Evolutionary conservation across 2,888 invertebrate species (phyloP), one percentile per base, ranked within the genome.

Genomic region (Drosophila mimetica): DNA sequence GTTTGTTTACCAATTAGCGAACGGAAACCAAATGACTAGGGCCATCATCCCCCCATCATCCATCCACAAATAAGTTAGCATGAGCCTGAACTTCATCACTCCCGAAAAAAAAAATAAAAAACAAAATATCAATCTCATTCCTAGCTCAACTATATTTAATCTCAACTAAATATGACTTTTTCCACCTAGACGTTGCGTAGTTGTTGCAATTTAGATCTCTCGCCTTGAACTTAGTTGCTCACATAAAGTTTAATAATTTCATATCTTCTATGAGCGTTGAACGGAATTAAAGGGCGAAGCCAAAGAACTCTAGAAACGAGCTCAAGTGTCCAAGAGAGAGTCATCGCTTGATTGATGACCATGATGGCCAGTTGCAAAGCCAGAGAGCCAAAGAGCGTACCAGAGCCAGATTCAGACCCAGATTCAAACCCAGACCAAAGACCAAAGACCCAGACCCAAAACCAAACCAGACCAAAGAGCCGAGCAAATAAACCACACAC

Each of bases 191-290:
- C 46, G 50, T 74, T 82, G 77, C 58, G 71, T 87, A 81, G 79
- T 87, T 81, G 58, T 71, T 81, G 82, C 74, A 72, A 71, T 79
- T 75, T 84, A 34, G 46, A 44, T 42, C 74, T 76, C 44, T 76
- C 64, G 66, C 39, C 63, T 82, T 85, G 57, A 84, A 86, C 54
- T 65, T 86, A 82, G 86, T 73, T 79, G 80, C 74, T 86, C 84
- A 86, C 74, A 76, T 76, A 84, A 82, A 84, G 71, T 81, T 75
- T 85, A 84, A 87, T 81, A 87, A 83, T 83, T 87, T 79, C 77
- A 79, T 87, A 86, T 81, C 87, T 82, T 83, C 71, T 83, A 70
- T 76, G 84, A 86, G 85, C 85, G 72, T 76, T 71, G 59, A 55
- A 46, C 34, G 50, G 65, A 48, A 61, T 52, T 52, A 30, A 53